A percentile compares a stretch with the other conserved stretches of the same genome.
Evolutionary conservation across 2,113 vertebrate genomes (phyloP).

Genomic region (Orientallactaga bullata): DNA sequence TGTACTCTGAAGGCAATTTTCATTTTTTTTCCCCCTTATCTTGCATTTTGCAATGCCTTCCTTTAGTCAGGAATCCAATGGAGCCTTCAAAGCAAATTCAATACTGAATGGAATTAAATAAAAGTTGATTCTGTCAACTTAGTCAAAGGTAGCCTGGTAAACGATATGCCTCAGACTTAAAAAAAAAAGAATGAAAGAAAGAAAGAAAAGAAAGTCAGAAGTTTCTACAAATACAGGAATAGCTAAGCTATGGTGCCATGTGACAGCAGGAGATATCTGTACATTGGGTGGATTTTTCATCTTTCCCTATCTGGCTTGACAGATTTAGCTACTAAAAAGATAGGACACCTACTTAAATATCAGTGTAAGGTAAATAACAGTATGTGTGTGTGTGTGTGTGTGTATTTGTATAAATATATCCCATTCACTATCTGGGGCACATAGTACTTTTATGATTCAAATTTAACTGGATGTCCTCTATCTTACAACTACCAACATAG

Average conservation of each 20-base stretch:
- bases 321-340: too few relatives aligned
- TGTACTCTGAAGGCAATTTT: constrained; percentile 24
- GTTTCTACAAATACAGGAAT: constrained; percentile 24
- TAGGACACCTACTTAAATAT: background rate
- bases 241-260: background rate
- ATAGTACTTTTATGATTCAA: background rate
- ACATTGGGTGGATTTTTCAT: background rate
- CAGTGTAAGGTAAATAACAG: background rate
- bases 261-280: background rate
- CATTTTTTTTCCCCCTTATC: constrained; percentile 64
- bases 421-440: background rate
- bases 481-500: background rate
- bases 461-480: background rate
- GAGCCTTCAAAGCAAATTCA: constrained; percentile 33
- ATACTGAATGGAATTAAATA: constrained; percentile 53
- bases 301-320: background rate
- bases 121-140: constrained; percentile 60
- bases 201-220: background rate
- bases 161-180: constrained; percentile 25
- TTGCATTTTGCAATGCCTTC: constrained; percentile 41
- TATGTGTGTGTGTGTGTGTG: too few relatives aligned
- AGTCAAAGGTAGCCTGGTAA: background rate
- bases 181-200: background rate
- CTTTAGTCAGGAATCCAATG: constrained; percentile 35
- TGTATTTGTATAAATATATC: background rate